Evolutionary conservation across 2,888 invertebrate genomes (phyloP), one percentile per base, ranked within the genome.

Genomic region (Punctoribates punctum): DNA sequence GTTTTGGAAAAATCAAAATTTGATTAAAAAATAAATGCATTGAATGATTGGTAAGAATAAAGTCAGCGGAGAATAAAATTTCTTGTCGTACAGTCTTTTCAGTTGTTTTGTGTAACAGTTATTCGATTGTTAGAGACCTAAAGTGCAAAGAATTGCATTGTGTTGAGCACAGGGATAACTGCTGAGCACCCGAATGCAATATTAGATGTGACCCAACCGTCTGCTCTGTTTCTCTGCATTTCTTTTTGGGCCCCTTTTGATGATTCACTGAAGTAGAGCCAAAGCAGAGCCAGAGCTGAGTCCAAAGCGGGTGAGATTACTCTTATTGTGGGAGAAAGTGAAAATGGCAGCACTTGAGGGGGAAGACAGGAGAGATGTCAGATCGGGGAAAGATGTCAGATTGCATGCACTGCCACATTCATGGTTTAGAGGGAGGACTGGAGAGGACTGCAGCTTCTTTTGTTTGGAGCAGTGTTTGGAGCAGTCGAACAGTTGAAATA

Each of bases 171-270:
- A 17, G 20, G 51, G 2, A 20, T 20, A 51, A 54, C 20, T n/a
- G n/a, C n/a, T n/a, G 54, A 54, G 54, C 20, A 20, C 29, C 38
- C 23, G 20, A 67, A 38, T 42, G 67, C 67, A 38, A 67, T 67
- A 67, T 67, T 67, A 72, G 48, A 72, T 46, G 23, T 72, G 72
- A 48, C 72, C 72, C 46, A 72, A 42, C 72, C 72, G 72, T 72
- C 72, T 72, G 72, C 72, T 72, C 46, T 46, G n/a, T 67, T 72
- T 42, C 42, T 42, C 42, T 42, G 42, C 42, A 42, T 42, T 72
- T 72, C 72, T 72, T 72, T 23, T 46, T 72, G 72, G 72, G 72
- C 48, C 72, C 72, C 72, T 72, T 72, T 72, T 72, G 72, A 72
- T 72, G 72, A 72, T 72, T 72, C 72, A 72, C 72, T 72, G 23